Evolutionary conservation across 2,797 vertebrate genomes (phyloP).

Genomic region (Prionace glauca): DNA sequence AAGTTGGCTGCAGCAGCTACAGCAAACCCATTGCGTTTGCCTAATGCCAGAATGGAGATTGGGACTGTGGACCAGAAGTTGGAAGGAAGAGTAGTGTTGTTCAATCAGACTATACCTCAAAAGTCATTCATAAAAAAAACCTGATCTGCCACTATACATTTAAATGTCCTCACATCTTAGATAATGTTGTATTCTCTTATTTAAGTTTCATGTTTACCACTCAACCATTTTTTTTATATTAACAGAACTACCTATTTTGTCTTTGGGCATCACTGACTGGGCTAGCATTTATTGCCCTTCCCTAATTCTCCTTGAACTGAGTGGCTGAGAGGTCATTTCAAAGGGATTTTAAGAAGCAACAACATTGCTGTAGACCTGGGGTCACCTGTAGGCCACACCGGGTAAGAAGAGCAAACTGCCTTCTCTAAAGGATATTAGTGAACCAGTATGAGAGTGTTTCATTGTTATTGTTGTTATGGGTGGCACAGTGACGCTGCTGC

Average conservation of each 20-base stretch:
- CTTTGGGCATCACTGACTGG: too few relatives aligned
- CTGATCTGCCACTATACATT: neutral
- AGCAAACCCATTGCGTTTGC: neutral
- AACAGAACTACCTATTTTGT: neutral
- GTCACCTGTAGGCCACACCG: too few relatives aligned
- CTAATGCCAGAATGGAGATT: neutral
- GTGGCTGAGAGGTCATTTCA: too few relatives aligned
- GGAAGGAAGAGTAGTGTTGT: neutral
- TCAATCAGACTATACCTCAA: neutral
- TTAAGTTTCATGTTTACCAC: conserved; percentile 6
- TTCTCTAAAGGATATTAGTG: too few relatives aligned
- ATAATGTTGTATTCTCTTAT: neutral
- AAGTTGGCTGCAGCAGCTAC: neutral
- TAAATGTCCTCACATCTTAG: neutral
- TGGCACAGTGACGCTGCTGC: too few relatives aligned
- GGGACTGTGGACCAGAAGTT: neutral
- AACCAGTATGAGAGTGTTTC: too few relatives aligned
- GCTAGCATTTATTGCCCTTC: too few relatives aligned
- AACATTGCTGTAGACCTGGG: too few relatives aligned
- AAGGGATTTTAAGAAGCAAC: too few relatives aligned
- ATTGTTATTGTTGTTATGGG: too few relatives aligned
- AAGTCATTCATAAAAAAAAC: neutral
- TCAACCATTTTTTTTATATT: neutral
- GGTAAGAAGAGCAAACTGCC: too few relatives aligned
- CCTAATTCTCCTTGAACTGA: too few relatives aligned